Evolutionary conservation across 1,140 invertebrate species (phyloP).

Genomic region (Pogonomyrmex barbatus): DNA sequence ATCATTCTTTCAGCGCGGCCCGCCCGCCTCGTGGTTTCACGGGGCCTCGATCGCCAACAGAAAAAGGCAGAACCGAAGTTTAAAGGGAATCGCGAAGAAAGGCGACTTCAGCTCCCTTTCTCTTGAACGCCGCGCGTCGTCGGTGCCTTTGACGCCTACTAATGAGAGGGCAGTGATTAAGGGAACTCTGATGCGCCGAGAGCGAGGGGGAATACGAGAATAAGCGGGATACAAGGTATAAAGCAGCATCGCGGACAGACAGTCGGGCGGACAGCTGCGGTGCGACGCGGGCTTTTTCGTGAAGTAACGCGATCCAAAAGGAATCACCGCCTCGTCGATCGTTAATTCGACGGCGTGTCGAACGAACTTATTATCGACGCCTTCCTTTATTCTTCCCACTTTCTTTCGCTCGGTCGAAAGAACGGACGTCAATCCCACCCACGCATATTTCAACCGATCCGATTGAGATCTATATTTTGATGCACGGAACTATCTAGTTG

Average conservation of each 20-base stretch:
- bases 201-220: slow-evolving; percentile 54
- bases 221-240: slow-evolving; percentile 41
- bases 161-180: slow-evolving; percentile 77
- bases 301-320: slow-evolving; percentile 51
- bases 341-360: slow-evolving; percentile 66
- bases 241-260: slow-evolving; percentile 52
- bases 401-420: slow-evolving; percentile 20
- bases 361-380: slow-evolving; percentile 70
- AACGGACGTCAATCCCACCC: slow-evolving; percentile 6
- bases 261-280: slow-evolving; percentile 57
- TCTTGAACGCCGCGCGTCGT: slow-evolving; percentile 65
- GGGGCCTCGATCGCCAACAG: slow-evolving; percentile 53
- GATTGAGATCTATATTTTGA: background rate
- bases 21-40: slow-evolving; percentile 53
- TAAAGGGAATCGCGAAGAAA: slow-evolving; percentile 73
- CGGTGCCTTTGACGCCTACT: slow-evolving; percentile 78
- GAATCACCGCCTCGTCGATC: slow-evolving; percentile 52
- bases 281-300: slow-evolving; percentile 47
- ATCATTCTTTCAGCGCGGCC: slow-evolving; percentile 68
- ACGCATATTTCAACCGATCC: slow-evolving; percentile 1
- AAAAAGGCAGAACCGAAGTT: slow-evolving; percentile 71
- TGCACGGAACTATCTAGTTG: background rate
- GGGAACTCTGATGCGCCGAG: slow-evolving; percentile 57
- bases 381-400: slow-evolving; percentile 20
- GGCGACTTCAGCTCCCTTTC: slow-evolving; percentile 62